Percentiles rank a stretch among this genome's conserved stretches.
Evolutionary conservation across 2,888 invertebrate genomes (phyloP).

Genomic region (Drosophila hamatofila): DNA sequence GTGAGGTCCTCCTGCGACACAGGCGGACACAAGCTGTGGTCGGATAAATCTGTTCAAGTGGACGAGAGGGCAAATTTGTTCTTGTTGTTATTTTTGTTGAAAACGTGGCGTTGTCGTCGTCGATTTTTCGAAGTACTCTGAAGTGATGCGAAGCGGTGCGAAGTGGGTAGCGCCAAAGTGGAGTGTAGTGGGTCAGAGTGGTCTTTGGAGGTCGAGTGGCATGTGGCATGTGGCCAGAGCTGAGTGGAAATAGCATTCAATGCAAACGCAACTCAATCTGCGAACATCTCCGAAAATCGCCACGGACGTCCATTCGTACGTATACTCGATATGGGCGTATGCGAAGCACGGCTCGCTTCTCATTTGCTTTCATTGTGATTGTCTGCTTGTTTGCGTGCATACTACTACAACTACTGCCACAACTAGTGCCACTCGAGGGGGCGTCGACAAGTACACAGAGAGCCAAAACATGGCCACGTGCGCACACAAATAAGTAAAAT

Average conservation of each 20-base stretch:
- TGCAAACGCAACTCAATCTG: conserved; percentile 44
- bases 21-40: conserved; percentile 84
- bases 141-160: conserved; percentile 35
- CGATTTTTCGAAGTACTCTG: conserved; percentile 45
- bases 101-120: conserved; percentile 23
- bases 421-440: conserved; percentile 17
- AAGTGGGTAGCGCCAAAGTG: conserved; percentile 31
- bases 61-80: conserved; percentile 58
- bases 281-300: conserved; percentile 25
- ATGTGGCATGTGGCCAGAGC: conserved; percentile 19
- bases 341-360: conserved; percentile 33
- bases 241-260: conserved; percentile 54
- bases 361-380: conserved; percentile 42
- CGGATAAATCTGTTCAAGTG: conserved; percentile 82
- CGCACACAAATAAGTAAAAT: conserved; percentile 63
- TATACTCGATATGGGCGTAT: conserved; percentile 65
- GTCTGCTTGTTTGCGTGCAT: conserved; percentile 30
- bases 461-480: conserved; percentile 41
- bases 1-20: conserved; percentile 83
- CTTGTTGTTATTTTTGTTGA: conserved; percentile 26
- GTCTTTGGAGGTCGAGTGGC: conserved; percentile 30
- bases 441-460: conserved; percentile 20
- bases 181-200: conserved; percentile 23
- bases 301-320: conserved; percentile 28
- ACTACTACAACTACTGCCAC: conserved; percentile 5